Evolutionary conservation across 1,140 invertebrate genomes (phyloP), one percentile per base, ranked within the genome.

Genomic region (Augochlora pura): DNA sequence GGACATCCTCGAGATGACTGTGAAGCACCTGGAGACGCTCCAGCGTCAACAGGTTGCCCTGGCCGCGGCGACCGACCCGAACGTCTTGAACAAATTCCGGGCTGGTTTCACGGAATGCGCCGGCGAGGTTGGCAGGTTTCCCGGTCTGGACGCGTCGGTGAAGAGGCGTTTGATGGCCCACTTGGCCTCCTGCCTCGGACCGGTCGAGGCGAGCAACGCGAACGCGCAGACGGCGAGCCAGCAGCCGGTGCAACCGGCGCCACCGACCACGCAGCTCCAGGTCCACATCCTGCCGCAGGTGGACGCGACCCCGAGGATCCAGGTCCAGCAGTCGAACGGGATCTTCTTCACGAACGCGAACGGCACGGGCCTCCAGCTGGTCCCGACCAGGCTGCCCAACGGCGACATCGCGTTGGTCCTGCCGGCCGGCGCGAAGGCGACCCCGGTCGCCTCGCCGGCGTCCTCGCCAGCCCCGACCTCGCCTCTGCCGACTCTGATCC

Each of bases 1-100:
- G 0, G 98, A 99, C 89, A 99, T 99, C 74, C 93, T 99, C 66
- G 98, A 99, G 92, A 97, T 99, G 96, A 98, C 98, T 0, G 98
- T 99, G 21, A 98, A 98, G 90, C 97, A 99, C 91, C 93, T 99
- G 78, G 97, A 98, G 91, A 95, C 95, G 6, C 93, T 98, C 10
- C 96, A 97, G 85, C 94, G 96, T 23, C 96, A 97, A 91, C 95
- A 96, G 89, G 93, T 95, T 39, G 95, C 96, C 62, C 92, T 96
- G 75, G 95, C 96, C 1, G 95, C 96, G 63, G 96, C 96, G 0
- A 94, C 95, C 4, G 97, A 97, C 89, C 96, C 97, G 0, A 95
- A 94, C 25, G 94, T 97, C 0, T 91, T 97, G 1, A 96, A 97
- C 91, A 97, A 98, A 90, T 98, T 98, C 92, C 95, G 96, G 72